Percentiles rank a stretch among this genome's conserved stretches.
Conservation (phyloP, 2,797 vertebrate species). For the Onychomys arenicola region DNA sequence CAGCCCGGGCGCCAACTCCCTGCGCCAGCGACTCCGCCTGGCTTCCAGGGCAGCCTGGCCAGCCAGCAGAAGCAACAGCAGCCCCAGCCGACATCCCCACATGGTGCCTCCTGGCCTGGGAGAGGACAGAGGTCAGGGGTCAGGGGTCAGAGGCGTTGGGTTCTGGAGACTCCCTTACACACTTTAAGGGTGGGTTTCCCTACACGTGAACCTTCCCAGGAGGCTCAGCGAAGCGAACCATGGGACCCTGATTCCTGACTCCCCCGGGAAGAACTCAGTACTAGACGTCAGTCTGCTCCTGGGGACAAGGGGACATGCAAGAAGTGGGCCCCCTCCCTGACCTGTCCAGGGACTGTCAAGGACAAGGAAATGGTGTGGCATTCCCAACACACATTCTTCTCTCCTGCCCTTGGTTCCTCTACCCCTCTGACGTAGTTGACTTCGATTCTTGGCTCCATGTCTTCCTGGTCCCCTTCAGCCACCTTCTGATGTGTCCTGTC, state of each 20-base stretch:
- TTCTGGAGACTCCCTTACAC: not conserved
- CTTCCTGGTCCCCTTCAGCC: not conserved
- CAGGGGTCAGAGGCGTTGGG: slow-evolving; percentile 5
- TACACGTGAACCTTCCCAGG: not conserved
- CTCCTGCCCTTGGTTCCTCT: not conserved
- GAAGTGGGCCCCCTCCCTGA: not conserved
- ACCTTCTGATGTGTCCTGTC: not conserved
- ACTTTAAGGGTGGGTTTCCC: not conserved
- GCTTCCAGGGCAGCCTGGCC: slow-evolving; percentile 75
- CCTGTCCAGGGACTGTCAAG: not conserved
- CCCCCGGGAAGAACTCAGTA: not conserved
- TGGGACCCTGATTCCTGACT: not conserved
- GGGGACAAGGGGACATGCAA: not conserved
- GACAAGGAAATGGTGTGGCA: not conserved
- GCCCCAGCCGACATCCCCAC: slow-evolving; percentile 76
- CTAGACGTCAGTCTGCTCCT: not conserved
- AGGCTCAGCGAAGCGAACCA: not conserved
- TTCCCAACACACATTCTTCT: not conserved
- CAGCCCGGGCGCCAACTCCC: slow-evolving; percentile 92
- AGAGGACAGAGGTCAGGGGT: slow-evolving; percentile 64
- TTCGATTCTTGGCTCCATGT: not conserved
- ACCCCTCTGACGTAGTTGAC: not conserved
- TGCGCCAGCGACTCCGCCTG: slow-evolving; percentile 86
- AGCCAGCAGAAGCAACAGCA: slow-evolving; percentile 84
- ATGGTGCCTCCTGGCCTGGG: slow-evolving; percentile 72